Conservation (phyloP, 2,113 vertebrate genomes). For the Lagopus leucura region DNA sequence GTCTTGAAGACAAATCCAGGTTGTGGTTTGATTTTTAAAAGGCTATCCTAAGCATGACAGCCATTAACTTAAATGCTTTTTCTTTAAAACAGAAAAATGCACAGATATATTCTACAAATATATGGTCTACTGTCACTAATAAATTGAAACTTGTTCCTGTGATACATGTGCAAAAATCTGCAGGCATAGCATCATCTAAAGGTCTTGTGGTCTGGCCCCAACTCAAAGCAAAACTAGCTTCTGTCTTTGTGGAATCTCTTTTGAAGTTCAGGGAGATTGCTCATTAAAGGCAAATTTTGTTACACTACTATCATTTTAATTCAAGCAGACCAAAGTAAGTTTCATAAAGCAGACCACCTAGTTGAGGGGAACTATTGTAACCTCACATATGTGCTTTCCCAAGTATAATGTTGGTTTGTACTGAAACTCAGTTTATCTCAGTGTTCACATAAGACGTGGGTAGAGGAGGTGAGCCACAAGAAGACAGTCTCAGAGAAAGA, state of each 20-base stretch:
- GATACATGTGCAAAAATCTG: neutral
- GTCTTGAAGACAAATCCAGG: neutral
- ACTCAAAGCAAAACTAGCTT: neutral
- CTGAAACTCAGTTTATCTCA: neutral
- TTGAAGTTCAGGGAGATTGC: neutral
- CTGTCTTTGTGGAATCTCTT: neutral
- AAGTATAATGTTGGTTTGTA: accelerated
- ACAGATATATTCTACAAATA: neutral
- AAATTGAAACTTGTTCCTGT: neutral
- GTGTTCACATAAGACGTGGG: accelerated
- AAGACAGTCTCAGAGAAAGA: neutral
- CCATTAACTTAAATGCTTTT: neutral
- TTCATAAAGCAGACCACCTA: neutral
- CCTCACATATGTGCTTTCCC: accelerated
- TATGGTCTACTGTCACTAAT: neutral
- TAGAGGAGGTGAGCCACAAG: neutral
- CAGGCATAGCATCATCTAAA: neutral
- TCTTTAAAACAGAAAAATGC: neutral
- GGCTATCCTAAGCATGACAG: neutral
- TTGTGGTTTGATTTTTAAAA: neutral
- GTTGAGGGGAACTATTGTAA: neutral
- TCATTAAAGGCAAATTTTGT: neutral
- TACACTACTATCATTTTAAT: neutral
- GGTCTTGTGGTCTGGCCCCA: neutral
- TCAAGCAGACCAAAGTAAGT: neutral